These are phyloP conservation scores for Holcopasites calliopsidis DNA, from an alignment of 1,140 invertebrate species.

Conservation along the genomic window DNA sequence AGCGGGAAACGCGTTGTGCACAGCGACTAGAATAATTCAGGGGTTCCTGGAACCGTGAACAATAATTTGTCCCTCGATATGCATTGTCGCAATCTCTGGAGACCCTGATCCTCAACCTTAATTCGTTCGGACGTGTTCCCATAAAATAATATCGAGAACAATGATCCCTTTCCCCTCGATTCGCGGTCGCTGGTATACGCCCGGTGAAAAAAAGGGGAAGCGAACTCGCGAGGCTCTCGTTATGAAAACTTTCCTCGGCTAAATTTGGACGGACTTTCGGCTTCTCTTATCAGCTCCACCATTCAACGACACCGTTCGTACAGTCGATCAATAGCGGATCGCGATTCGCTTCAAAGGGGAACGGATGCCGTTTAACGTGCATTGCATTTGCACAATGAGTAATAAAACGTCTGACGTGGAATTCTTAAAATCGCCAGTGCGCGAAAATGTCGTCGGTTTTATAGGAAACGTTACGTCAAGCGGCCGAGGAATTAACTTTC, in stretches of 20 bases:
- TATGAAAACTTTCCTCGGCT: neutral
- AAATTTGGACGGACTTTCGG: neutral
- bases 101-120: conserved; percentile 28
- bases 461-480: neutral
- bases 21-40: conserved; percentile 52
- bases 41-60: conserved; percentile 53
- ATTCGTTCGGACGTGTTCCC: conserved; percentile 28
- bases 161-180: conserved; percentile 22
- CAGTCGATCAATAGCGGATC: too few relatives aligned
- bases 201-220: neutral
- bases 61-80: conserved; percentile 47
- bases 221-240: too few relatives aligned
- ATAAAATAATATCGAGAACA: conserved; percentile 30
- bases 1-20: conserved; percentile 40
- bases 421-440: neutral
- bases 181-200: neutral
- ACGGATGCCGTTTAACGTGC: too few relatives aligned
- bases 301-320: too few relatives aligned
- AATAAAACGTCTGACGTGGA: neutral
- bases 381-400: neutral
- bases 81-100: conserved; percentile 3
- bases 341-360: too few relatives aligned
- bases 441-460: neutral
- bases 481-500: conserved; percentile 13
- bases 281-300: conserved; percentile 15